These are phyloP conservation scores for Carcharodon carcharias DNA, from an alignment of 2,797 vertebrate genomes.

Conservation along the genomic window DNA sequence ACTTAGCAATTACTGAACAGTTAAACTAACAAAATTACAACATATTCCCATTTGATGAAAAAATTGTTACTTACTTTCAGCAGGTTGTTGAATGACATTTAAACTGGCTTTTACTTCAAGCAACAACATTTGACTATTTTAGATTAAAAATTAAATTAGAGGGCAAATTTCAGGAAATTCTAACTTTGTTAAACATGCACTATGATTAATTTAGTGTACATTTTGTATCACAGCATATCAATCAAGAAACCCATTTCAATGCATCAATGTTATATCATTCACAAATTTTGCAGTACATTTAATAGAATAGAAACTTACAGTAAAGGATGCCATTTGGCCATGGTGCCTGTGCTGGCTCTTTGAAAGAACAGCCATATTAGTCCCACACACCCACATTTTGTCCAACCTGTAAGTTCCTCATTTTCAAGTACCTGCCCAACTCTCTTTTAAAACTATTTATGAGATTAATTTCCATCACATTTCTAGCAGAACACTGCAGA, in stretches of 20 bases:
- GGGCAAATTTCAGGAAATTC: neutral
- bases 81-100: neutral
- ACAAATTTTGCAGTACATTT: neutral
- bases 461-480: neutral
- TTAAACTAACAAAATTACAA: too few species aligned
- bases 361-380: neutral
- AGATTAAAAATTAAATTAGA: slow-evolving; percentile 22
- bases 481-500: neutral
- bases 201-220: neutral
- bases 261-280: neutral
- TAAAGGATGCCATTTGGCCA: neutral
- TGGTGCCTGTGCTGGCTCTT: neutral
- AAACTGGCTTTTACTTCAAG: neutral
- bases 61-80: neutral
- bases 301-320: neutral
- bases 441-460: neutral
- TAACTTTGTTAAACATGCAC: slow-evolving; percentile 14
- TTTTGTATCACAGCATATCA: neutral
- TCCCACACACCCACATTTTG: neutral
- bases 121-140: slow-evolving; percentile 6
- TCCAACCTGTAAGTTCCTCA: neutral
- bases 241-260: neutral
- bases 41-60: neutral
- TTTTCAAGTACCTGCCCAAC: neutral
- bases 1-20: too few species aligned